Percentiles rank a stretch among this genome's conserved stretches.
phyloP scores from a whole-genome alignment of 2,888 invertebrate genomes.

The Stomorhina lunata region DNA sequence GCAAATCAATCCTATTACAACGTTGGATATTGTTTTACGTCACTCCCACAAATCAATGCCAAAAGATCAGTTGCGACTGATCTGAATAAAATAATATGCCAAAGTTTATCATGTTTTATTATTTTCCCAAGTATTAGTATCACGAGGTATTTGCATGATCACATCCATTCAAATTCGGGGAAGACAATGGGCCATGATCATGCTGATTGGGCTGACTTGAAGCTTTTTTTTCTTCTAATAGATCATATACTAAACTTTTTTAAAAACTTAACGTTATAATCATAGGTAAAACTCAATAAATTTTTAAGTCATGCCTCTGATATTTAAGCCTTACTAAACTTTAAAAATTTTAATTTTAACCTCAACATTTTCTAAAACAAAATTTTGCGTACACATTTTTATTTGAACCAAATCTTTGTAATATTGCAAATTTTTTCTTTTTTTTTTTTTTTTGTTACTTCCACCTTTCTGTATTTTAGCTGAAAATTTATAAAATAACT shows the following conservation, averaged over 20 bases:
- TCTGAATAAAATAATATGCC: constrained; percentile 21
- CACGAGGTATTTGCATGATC: constrained; percentile 15
- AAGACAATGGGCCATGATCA: background rate
- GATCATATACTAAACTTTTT: too few relatives aligned
- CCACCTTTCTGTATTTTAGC: too few relatives aligned
- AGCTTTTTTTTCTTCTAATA: too few relatives aligned
- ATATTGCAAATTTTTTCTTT: too few relatives aligned
- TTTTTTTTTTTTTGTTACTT: too few relatives aligned
- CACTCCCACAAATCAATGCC: constrained; percentile 12
- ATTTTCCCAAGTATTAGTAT: constrained; percentile 9
- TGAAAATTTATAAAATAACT: too few relatives aligned
- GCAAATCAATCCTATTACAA: constrained; percentile 1
- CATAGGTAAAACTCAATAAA: background rate
- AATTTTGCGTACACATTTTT: too few relatives aligned
- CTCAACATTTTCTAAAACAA: too few relatives aligned
- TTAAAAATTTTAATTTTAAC: too few relatives aligned
- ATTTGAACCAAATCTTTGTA: too few relatives aligned
- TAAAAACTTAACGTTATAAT: background rate
- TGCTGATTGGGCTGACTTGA: background rate
- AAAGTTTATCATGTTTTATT: constrained; percentile 15
- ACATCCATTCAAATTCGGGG: background rate
- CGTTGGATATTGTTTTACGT: constrained; percentile 12
- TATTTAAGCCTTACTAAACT: too few relatives aligned
- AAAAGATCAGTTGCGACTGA: constrained; percentile 10
- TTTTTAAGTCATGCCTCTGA: too few relatives aligned